These are phyloP conservation scores for Tetrao urogallus DNA, from an alignment of 2,113 vertebrate species.

Conservation along the genomic window DNA sequence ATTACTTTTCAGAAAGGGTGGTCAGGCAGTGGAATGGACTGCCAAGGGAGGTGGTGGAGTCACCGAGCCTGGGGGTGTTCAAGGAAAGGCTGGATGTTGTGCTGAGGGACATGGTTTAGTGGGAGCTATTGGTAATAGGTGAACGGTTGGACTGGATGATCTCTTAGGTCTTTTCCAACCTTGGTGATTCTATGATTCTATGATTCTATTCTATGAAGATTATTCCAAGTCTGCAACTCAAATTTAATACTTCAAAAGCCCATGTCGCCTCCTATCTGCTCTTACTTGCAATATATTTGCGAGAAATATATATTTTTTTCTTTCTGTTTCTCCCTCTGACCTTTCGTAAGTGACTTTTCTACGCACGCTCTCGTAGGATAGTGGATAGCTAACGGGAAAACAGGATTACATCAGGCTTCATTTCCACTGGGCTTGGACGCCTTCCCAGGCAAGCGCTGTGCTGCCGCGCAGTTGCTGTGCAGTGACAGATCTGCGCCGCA, in stretches of 20 bases:
- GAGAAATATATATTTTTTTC: not conserved
- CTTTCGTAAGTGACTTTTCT: not conserved
- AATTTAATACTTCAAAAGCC: not conserved
- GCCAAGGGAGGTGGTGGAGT: no score
- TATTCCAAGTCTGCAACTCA: not conserved
- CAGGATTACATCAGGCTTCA: not conserved
- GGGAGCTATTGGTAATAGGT: no score
- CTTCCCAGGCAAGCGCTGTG: not conserved
- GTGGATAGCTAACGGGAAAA: not conserved
- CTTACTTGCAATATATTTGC: not conserved
- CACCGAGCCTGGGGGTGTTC: no score
- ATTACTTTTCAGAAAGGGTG: no score
- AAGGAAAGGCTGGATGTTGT: no score
- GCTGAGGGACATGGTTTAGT: no score
- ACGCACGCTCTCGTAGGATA: rapidly evolving
- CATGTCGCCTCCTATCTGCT: not conserved
- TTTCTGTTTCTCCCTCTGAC: not conserved
- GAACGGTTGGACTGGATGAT: no score
- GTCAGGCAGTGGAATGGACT: no score
- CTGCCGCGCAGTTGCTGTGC: not conserved
- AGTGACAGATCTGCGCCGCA: slow-evolving; percentile 60
- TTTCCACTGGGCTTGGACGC: not conserved
- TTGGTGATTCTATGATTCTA: no score
- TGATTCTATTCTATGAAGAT: no score
- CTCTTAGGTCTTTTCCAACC: no score